These are phyloP conservation scores for Metaphire vulgaris DNA, from an alignment of 1,140 invertebrate genomes.

Conservation along the genomic window DNA sequence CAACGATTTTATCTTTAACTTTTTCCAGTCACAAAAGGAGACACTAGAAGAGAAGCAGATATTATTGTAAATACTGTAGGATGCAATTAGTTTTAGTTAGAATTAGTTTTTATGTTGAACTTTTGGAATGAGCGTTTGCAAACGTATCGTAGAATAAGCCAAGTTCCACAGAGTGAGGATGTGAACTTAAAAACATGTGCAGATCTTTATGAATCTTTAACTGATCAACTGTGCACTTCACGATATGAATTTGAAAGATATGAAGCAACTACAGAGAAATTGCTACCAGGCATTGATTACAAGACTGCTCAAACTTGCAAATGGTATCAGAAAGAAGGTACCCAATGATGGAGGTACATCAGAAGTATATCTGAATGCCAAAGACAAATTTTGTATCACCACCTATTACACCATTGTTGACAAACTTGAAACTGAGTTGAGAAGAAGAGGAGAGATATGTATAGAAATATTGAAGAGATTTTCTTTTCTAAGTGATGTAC, in stretches of 20 bases:
- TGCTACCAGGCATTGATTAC: too few species aligned
- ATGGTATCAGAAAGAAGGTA: constrained; percentile 25
- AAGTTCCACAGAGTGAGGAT: constrained; percentile 33
- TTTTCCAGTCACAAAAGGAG: constrained; percentile 28
- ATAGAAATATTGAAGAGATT: constrained; percentile 27
- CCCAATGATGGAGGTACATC: constrained; percentile 32
- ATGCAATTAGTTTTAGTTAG: constrained; percentile 33
- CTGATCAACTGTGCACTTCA: constrained; percentile 28
- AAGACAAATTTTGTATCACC: constrained; percentile 31
- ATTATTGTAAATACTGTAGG: constrained; percentile 31
- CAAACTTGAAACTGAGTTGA: constrained; percentile 34
- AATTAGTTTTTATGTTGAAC: constrained; percentile 34
- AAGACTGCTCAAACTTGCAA: constrained; percentile 27
- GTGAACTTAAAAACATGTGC: constrained; percentile 32
- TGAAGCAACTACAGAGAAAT: constrained; percentile 23
- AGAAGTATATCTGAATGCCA: constrained; percentile 34
- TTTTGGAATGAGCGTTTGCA: constrained; percentile 33
- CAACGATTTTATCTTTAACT: too few species aligned
- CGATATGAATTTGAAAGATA: constrained; percentile 32
- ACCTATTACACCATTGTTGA: constrained; percentile 29
- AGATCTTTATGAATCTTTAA: constrained; percentile 29
- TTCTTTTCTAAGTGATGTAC: constrained; percentile 33
- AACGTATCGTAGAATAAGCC: constrained; percentile 32
- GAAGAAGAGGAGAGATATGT: constrained; percentile 31
- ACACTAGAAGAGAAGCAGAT: constrained; percentile 26